A percentile compares a stretch with the other conserved stretches of the same genome.
These are phyloP conservation scores for Oplegnathus fasciatus DNA, from an alignment of 2,113 vertebrate species.

Conservation along the genomic window DNA sequence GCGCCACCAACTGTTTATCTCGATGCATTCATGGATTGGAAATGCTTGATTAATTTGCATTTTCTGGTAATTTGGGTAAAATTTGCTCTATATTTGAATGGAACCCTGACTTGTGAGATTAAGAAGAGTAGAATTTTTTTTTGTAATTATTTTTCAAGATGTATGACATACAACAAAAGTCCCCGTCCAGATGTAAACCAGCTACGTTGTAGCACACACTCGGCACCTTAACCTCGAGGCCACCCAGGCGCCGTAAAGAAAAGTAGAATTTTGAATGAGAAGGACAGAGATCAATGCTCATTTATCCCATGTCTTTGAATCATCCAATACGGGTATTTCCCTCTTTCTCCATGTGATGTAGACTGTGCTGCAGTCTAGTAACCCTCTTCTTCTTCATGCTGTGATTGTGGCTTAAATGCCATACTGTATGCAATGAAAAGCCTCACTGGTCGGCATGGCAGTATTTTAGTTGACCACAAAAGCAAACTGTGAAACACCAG, in stretches of 20 bases:
- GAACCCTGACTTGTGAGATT: no score
- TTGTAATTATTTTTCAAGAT: no score
- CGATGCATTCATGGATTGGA: background rate
- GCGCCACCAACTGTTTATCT: background rate
- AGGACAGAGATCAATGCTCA: background rate
- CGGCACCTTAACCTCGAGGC: background rate
- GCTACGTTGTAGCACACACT: background rate
- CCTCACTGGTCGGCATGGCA: constrained; percentile 18
- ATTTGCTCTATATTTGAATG: background rate
- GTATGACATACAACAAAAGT: no score
- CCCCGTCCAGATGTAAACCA: no score
- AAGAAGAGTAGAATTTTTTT: no score
- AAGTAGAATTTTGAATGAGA: background rate
- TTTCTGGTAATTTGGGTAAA: background rate
- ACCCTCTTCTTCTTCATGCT: constrained; percentile 5
- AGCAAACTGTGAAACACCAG: constrained; percentile 42
- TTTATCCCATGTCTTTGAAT: background rate
- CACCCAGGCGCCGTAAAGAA: no score
- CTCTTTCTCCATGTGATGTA: background rate
- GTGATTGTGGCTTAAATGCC: constrained; percentile 24
- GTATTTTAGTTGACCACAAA: constrained; percentile 38
- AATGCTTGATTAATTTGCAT: no score
- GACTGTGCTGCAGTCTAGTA: constrained; percentile 4
- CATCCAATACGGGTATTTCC: background rate
- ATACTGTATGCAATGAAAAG: constrained; percentile 20